Conservation (phyloP, 2,113 vertebrate species). For the Pedionomus torquatus region DNA sequence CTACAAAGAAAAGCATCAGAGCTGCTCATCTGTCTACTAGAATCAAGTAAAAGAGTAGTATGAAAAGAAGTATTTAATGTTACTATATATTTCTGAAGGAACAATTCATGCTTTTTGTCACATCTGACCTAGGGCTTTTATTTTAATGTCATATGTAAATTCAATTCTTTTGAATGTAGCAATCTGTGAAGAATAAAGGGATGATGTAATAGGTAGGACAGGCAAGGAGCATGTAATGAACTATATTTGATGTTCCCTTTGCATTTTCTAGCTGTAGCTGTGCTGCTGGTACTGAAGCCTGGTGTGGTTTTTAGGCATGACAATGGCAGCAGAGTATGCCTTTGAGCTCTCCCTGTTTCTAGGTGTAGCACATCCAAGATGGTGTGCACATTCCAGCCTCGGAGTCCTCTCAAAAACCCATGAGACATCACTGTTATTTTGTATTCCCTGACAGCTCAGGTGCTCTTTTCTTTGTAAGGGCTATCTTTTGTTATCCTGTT, state of each 20-base stretch:
- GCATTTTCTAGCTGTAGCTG: not conserved
- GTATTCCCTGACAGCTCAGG: not conserved
- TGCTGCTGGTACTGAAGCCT: not conserved
- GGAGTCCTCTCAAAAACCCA: not conserved
- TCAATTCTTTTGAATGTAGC: not conserved
- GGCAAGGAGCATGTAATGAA: not conserved
- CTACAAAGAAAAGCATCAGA: not conserved
- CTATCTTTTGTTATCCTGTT: not conserved
- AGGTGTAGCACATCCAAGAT: fast-evolving
- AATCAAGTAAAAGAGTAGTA: not conserved
- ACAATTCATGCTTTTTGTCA: not conserved
- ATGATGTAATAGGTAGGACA: not conserved
- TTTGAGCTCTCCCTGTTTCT: not conserved
- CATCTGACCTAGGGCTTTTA: not conserved
- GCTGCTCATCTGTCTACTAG: not conserved
- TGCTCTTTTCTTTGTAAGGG: not conserved
- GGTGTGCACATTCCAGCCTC: not conserved
- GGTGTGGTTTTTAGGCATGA: not conserved
- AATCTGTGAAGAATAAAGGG: not conserved
- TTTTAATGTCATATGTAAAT: not conserved
- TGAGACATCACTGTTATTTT: not conserved
- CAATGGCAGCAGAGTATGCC: fast-evolving
- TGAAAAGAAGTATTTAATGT: not conserved
- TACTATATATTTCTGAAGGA: not conserved
- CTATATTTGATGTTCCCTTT: not conserved